Conservation (phyloP, 2,113 vertebrate species). For the Pampusana beccarii region DNA sequence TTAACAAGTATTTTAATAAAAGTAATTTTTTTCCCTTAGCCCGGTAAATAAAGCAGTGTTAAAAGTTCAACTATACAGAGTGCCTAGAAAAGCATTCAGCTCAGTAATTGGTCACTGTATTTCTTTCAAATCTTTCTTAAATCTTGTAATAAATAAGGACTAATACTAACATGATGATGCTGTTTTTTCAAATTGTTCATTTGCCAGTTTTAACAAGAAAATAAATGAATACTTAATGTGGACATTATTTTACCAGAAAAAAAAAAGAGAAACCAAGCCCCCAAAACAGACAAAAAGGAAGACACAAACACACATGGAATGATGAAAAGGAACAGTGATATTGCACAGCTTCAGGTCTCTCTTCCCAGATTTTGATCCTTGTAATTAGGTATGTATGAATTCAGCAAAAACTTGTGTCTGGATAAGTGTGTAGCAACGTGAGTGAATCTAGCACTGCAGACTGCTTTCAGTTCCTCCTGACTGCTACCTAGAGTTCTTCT, state of each 20-base stretch:
- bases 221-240: conserved; percentile 64
- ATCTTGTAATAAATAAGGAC: conserved; percentile 65
- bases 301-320: conserved; percentile 68
- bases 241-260: conserved; percentile 24
- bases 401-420: conserved; percentile 57
- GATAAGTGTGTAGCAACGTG: conserved; percentile 46
- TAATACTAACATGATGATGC: conserved; percentile 52
- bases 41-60: background rate
- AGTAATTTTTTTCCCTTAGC: conserved; percentile 6
- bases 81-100: background rate
- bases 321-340: conserved; percentile 73
- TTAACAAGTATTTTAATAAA: conserved; percentile 34
- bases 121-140: conserved; percentile 27
- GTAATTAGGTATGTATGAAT: conserved; percentile 62
- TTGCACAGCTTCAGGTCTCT: conserved; percentile 77
- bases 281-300: background rate
- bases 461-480: conserved; percentile 32
- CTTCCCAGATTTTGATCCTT: conserved; percentile 67
- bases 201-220: conserved; percentile 74
- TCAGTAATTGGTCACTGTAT: background rate
- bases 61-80: conserved; percentile 35
- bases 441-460: conserved; percentile 32
- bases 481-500: conserved; percentile 14
- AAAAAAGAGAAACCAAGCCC: background rate
- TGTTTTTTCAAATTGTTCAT: conserved; percentile 67